Evolutionary conservation across 2,113 vertebrate species (phyloP).

Genomic region (Engraulis encrasicolus): DNA sequence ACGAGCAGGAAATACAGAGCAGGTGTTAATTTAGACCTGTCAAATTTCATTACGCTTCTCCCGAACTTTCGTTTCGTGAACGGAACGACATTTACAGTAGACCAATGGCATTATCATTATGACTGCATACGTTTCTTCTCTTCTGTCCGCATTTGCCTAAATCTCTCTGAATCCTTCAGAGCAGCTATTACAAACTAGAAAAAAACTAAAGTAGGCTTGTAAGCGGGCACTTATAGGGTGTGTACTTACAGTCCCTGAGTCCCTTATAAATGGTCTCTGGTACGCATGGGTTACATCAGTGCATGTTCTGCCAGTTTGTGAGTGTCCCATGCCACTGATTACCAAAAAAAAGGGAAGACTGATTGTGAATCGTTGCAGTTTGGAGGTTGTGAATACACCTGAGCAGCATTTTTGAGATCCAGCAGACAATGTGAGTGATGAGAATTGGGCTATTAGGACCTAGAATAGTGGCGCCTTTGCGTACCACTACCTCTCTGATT

Average conservation of each 20-base stretch:
- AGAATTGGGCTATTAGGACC: conserved; percentile 44
- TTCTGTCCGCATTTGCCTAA: neutral
- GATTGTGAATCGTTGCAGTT: conserved; percentile 50
- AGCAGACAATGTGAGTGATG: conserved; percentile 39
- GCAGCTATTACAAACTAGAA: neutral
- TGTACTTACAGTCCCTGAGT: neutral
- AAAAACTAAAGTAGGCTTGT: neutral
- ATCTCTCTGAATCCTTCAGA: neutral
- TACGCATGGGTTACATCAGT: conserved; percentile 30
- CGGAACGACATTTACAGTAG: no score
- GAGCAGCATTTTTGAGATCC: conserved; percentile 37
- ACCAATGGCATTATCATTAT: no score
- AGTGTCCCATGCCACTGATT: conserved; percentile 57
- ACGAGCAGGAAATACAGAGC: no score
- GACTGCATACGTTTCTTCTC: no score
- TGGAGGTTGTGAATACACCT: conserved; percentile 40
- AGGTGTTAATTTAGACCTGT: no score
- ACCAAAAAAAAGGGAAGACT: conserved; percentile 48
- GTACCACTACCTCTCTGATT: conserved; percentile 47
- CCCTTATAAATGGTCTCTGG: conserved; percentile 3
- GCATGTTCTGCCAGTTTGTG: conserved; percentile 43
- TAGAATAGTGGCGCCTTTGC: conserved; percentile 31
- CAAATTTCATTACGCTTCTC: no score
- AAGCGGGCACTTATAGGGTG: neutral
- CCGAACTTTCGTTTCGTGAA: no score